Evolutionary conservation across 2,113 vertebrate species (phyloP), one percentile per base, ranked within the genome.

Genomic region (Numenius arquata): DNA sequence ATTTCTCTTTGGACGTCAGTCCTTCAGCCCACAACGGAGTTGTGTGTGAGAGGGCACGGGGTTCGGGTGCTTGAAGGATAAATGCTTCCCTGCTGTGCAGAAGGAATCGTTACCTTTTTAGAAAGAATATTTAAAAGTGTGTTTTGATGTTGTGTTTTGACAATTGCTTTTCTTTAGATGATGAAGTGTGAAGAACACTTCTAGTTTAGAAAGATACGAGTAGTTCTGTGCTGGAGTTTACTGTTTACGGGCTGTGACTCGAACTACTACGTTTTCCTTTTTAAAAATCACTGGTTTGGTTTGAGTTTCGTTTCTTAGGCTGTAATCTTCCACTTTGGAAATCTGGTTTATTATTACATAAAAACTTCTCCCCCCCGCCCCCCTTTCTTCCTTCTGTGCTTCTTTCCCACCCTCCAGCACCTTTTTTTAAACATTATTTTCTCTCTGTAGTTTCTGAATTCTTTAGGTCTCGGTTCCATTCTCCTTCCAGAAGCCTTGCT

Each of bases 161-260:
- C 12, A 25, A 2, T 30, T 47, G 77, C 20, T 58, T 53, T 56
- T 50, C 15, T 11, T 14, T 34, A 50, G 41, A 0, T 29, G n/a
- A 0, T 0, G 9, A 53, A 68, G 62, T 0, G 1, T 17, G 85
- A n/a, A 25, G 41, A 55, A 3, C 5, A 0, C 5, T 40, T 32
- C 23, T 48, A 9, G 75, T 27, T 72, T 20, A 41, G 58, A 61
- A 70, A 15, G 56, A 9, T 13, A 9, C 0, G 4, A 29, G 40
- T 17, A 34, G 32, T 40, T 91, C 66, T 66, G 55, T 85, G 70
- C 56, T 6, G 4, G 68, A 72, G 67, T 26, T 80, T 47, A 5
- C 55, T 17, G 34, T 12, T 74, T 43, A 48, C 23, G 52, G 48
- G 48, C 48, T 72, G 66, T 29, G 50, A n/a, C 56, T 66, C 34